phyloP scores from a whole-genome alignment of 2,797 vertebrate species.

The Nannoperca obscura region DNA sequence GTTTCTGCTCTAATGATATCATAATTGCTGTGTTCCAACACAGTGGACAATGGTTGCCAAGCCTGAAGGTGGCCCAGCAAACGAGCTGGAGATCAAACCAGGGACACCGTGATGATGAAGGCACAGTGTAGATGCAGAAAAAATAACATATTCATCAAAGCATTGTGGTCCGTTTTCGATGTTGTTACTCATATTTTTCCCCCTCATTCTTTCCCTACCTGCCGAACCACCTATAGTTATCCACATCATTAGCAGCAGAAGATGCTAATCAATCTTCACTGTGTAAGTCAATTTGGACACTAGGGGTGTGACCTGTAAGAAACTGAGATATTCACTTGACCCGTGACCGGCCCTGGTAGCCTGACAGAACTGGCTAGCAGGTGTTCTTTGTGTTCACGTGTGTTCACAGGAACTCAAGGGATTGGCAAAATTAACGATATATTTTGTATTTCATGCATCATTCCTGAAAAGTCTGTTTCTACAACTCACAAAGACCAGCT shows the following conservation, averaged over 20 bases:
- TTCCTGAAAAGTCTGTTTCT: conserved; percentile 42
- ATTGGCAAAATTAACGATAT: conserved; percentile 9
- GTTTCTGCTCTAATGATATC: conserved; percentile 78
- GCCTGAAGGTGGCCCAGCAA: conserved; percentile 65
- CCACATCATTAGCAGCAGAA: conserved; percentile 65
- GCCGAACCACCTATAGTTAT: conserved; percentile 26
- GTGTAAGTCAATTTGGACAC: conserved; percentile 3
- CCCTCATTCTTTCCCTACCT: conserved; percentile 28
- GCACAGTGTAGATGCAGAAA: conserved; percentile 29
- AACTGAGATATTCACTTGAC: conserved; percentile 24
- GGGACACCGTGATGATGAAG: conserved; percentile 55
- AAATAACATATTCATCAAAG: conserved; percentile 57
- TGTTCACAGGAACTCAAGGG: not conserved
- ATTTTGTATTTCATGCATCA: conserved; percentile 49
- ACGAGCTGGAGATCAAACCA: conserved; percentile 75
- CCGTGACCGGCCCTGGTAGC: not conserved
- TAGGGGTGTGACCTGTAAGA: not conserved
- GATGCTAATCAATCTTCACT: conserved; percentile 48
- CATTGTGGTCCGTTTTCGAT: not conserved
- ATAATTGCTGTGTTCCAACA: conserved; percentile 74
- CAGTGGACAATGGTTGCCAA: conserved; percentile 63
- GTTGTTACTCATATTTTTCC: not conserved
- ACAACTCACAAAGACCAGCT: conserved; percentile 40
- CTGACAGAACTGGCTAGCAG: not conserved
- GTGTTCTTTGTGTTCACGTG: too few species aligned